A percentile compares a stretch with the other conserved stretches of the same genome.
phyloP scores from a whole-genome alignment of 2,113 vertebrate species.

The Sciurus niger region DNA sequence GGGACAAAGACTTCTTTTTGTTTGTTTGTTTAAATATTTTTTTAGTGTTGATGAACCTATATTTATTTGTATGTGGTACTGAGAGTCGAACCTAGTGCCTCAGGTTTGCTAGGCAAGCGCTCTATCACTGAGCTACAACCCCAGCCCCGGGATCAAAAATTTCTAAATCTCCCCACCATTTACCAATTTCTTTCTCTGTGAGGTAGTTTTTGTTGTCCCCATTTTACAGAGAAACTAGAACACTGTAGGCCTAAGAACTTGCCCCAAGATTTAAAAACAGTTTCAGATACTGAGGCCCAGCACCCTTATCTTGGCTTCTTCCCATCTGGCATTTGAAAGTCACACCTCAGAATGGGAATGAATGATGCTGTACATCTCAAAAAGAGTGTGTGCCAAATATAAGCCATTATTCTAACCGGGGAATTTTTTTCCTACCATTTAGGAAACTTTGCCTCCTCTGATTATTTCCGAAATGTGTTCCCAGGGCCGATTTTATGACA shows the following conservation, averaged over 20 bases:
- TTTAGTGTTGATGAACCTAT: too few relatives aligned
- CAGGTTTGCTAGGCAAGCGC: too few relatives aligned
- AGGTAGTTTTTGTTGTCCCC: neutral
- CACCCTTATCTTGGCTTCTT: neutral
- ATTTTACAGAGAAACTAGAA: neutral
- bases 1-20: too few relatives aligned
- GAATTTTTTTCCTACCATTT: neutral
- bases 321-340: neutral
- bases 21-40: too few relatives aligned
- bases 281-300: neutral
- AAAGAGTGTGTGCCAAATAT: neutral
- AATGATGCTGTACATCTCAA: neutral
- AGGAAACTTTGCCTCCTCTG: slow-evolving; percentile 40
- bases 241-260: neutral
- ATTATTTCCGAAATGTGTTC: slow-evolving; percentile 8
- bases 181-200: neutral
- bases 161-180: neutral
- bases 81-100: too few relatives aligned
- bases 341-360: neutral
- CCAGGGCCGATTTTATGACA: slow-evolving; percentile 38
- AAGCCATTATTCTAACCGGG: neutral
- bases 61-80: too few relatives aligned
- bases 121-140: too few relatives aligned
- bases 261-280: neutral
- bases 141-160: neutral